Base-by-base conservation (phyloP, 2,113 vertebrate genomes). In the Semicossyphus pulcher region DNA sequence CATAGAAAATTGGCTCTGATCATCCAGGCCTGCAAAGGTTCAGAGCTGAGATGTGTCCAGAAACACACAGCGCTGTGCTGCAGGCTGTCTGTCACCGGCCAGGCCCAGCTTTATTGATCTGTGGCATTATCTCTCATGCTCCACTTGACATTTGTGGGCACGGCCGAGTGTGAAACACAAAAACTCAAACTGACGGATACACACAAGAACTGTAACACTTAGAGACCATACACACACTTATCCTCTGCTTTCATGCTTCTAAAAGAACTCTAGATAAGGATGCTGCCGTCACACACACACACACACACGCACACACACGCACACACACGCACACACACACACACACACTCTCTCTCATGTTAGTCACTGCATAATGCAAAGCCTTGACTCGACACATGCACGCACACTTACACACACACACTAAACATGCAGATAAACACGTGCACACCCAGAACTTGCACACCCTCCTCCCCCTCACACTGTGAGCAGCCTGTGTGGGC, bases 1-100 rank as follows among this genome's bases (percentile, higher is more conserved):
- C 76, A 80, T 60, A 86, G 84, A 86, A 86, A 86, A 86, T 86
- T 80, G 80, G 57, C 63, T 82, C 12, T 69, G 84, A 65, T 69
- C 84, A 73, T 58, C 63, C 76, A 86, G 63, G 76, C 80, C 80
- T 86, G 62, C 72, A 80, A 80, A 72, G 67, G 72, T 76, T 64
- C 61, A 80, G 53, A 51, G 80, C 52, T 68, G 76, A 72, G 54
- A 67, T 44, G 75, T 64, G 67, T 63, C 79, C 75, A 73, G 28
- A 71, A 61, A 56, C 20, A 0, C 26, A 64, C 10, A 37, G 36
- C 12, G 71, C 52, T 78, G 54, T 78, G 62, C 79, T 76, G 10
- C 16, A 76, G 65, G 62, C 71, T 45, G 76, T 60, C 71, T 72
- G 66, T 71, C 76, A 63, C 64, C 65, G 34, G 41, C 34, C 58